Conservation (phyloP, 2,888 invertebrate species). For the Laspeyria flexula region DNA sequence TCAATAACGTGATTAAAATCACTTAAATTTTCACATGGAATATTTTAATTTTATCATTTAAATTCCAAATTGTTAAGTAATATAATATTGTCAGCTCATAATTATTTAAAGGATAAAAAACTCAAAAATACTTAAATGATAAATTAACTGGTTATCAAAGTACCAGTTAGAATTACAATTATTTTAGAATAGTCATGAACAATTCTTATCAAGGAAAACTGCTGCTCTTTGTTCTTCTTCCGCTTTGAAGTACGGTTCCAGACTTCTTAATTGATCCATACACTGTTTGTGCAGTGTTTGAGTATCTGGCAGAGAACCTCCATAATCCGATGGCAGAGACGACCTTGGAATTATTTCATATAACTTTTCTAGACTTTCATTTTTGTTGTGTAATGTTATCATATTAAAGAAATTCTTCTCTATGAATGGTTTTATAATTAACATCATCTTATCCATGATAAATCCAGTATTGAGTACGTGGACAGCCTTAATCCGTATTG, state of each 20-base stretch:
- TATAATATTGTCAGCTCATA: too few relatives aligned
- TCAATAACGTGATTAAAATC: too few relatives aligned
- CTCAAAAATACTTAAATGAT: too few relatives aligned
- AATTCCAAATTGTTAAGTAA: too few relatives aligned
- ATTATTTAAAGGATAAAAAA: too few relatives aligned
- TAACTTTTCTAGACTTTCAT: conserved; percentile 68
- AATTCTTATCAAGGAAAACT: background rate
- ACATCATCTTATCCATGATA: conserved; percentile 7
- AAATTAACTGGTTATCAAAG: too few relatives aligned
- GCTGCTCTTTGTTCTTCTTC: conserved; percentile 28
- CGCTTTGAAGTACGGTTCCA: conserved; percentile 30
- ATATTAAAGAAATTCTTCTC: conserved; percentile 59
- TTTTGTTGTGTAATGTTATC: conserved; percentile 71
- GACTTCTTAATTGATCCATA: conserved; percentile 14
- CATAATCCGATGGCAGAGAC: conserved; percentile 81
- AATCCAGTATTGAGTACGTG: conserved; percentile 78
- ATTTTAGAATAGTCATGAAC: too few relatives aligned
- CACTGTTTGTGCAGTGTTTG: conserved; percentile 25
- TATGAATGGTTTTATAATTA: conserved; percentile 67
- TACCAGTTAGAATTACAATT: too few relatives aligned
- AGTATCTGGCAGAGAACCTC: conserved; percentile 67
- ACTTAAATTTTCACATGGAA: too few relatives aligned
- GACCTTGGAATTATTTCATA: conserved; percentile 67
- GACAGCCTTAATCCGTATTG: conserved; percentile 81
- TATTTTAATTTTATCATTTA: too few relatives aligned